A percentile compares a stretch with the other conserved stretches of the same genome.
phyloP scores from a whole-genome alignment of 2,888 invertebrate genomes.

The Drosophila cognata region DNA sequence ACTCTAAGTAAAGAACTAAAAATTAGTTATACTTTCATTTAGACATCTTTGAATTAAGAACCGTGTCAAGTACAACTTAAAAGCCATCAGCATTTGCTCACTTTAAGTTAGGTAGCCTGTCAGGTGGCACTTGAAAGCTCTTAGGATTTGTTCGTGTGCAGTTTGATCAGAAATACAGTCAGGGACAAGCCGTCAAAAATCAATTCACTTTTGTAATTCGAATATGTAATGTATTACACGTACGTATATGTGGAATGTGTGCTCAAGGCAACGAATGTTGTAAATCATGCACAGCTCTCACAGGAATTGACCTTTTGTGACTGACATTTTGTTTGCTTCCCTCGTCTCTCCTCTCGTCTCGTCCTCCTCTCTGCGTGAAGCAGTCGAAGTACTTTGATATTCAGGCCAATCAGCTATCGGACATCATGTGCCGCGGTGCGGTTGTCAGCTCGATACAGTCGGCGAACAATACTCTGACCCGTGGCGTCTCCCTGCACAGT shows the following conservation, averaged over 20 bases:
- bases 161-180: background rate
- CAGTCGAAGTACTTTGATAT: constrained; percentile 85
- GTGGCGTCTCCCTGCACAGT: constrained; percentile 84
- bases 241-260: background rate
- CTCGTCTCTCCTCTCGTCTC: background rate
- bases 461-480: constrained; percentile 85
- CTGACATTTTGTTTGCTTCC: constrained; percentile 32
- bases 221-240: background rate
- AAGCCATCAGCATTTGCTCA: background rate
- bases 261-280: constrained; percentile 30
- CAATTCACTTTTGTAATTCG: constrained; percentile 11
- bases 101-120: background rate
- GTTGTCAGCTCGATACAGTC: constrained; percentile 85
- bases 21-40: background rate
- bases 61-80: background rate
- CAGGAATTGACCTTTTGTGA: constrained; percentile 14
- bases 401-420: constrained; percentile 85
- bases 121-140: background rate
- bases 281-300: constrained; percentile 55
- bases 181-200: background rate
- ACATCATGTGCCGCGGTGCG: constrained; percentile 85
- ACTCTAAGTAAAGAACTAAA: background rate
- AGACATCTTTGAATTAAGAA: background rate
- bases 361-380: constrained; percentile 6
- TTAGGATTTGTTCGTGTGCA: background rate